Evolutionary conservation across 1,140 invertebrate species (phyloP).

Genomic region (Drosophila simulans): DNA sequence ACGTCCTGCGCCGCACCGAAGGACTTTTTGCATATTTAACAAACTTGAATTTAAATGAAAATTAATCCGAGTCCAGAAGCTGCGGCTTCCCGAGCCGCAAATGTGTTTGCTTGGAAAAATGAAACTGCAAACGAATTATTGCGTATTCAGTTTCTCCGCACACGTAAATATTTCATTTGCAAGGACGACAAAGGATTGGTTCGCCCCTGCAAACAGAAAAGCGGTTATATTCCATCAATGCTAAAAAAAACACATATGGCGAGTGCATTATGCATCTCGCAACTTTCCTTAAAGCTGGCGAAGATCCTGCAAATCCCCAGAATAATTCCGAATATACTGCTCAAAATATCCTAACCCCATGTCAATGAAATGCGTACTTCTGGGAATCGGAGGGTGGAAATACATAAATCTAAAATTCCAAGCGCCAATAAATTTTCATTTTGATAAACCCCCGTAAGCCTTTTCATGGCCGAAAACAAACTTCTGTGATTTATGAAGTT

Average conservation of each 20-base stretch:
- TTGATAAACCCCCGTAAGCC: constrained; percentile 81
- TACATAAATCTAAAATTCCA: constrained; percentile 78
- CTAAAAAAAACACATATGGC: background rate
- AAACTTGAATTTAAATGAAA: constrained; percentile 73
- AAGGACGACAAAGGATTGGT: background rate
- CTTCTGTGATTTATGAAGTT: constrained; percentile 82
- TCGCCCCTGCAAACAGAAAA: background rate
- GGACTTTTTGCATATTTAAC: constrained; percentile 67
- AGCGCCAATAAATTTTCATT: constrained; percentile 80
- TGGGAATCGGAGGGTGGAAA: constrained; percentile 23
- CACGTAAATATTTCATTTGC: constrained; percentile 7
- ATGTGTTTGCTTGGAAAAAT: constrained; percentile 46
- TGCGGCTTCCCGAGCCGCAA: constrained; percentile 14
- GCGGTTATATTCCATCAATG: constrained; percentile 13
- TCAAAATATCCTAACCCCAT: constrained; percentile 23
- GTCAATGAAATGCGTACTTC: constrained; percentile 50
- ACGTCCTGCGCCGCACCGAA: constrained; percentile 15
- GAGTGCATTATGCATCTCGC: background rate
- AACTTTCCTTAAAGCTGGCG: background rate
- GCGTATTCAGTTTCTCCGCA: constrained; percentile 6
- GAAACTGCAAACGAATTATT: constrained; percentile 33
- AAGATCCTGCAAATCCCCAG: background rate
- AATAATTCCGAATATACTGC: constrained; percentile 2
- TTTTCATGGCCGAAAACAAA: constrained; percentile 79
- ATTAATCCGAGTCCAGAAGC: constrained; percentile 61